phyloP scores from a whole-genome alignment of 1,140 invertebrate species.

The Asbolus verrucosus region DNA sequence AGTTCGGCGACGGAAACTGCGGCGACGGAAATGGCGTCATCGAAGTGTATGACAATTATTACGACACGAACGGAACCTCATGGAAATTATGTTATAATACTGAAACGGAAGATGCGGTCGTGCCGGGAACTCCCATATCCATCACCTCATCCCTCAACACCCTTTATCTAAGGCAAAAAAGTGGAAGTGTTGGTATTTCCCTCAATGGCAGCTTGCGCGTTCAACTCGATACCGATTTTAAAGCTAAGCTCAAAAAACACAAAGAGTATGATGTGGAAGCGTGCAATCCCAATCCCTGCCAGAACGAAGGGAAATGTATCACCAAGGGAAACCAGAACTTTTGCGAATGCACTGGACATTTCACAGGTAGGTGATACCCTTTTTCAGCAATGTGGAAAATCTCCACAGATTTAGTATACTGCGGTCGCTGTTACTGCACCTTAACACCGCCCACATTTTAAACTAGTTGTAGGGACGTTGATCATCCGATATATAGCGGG shows the following conservation, averaged over 20 bases:
- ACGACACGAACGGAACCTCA: slow-evolving; percentile 73
- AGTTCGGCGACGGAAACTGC: slow-evolving; percentile 63
- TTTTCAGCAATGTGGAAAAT: too few relatives aligned
- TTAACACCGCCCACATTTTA: too few relatives aligned
- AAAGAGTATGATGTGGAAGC: slow-evolving; percentile 71
- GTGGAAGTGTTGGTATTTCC: slow-evolving; percentile 64
- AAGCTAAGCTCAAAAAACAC: slow-evolving; percentile 70
- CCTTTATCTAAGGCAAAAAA: slow-evolving; percentile 69
- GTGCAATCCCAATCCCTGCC: slow-evolving; percentile 78
- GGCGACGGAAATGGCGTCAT: slow-evolving; percentile 66
- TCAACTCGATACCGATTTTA: slow-evolving; percentile 69
- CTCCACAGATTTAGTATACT: too few relatives aligned
- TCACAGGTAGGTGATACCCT: too few relatives aligned
- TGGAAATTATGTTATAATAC: slow-evolving; percentile 72
- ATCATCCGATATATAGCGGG: too few relatives aligned
- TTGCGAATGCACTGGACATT: slow-evolving; percentile 76
- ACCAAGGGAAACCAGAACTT: slow-evolving; percentile 66
- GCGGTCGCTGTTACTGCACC: too few relatives aligned
- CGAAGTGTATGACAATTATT: slow-evolving; percentile 76
- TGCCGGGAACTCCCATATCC: slow-evolving; percentile 66
- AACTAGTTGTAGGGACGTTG: too few relatives aligned
- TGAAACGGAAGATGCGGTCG: slow-evolving; percentile 57
- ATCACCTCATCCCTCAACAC: slow-evolving; percentile 75
- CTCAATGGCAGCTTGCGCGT: slow-evolving; percentile 69
- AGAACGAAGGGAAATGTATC: slow-evolving; percentile 74